Conservation (phyloP, 2,113 vertebrate species). For the Corythaixoides concolor region DNA sequence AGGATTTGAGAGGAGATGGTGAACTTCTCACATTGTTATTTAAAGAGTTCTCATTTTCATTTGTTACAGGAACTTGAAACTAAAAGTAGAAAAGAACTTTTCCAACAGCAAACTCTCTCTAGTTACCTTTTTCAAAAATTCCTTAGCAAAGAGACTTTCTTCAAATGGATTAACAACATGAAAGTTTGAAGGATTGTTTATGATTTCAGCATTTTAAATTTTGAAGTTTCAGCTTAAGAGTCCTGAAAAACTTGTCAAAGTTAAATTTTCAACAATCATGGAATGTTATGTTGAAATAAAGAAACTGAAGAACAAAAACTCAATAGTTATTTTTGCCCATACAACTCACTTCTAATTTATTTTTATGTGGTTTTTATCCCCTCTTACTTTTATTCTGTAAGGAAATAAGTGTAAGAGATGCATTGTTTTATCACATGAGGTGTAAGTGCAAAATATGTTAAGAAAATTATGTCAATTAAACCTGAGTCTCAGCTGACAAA, state of each 20-base stretch:
- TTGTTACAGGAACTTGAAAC: background rate
- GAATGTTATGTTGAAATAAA: background rate
- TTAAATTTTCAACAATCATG: background rate
- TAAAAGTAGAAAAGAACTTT: background rate
- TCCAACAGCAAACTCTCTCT: background rate
- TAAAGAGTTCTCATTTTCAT: background rate
- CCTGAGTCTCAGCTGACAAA: background rate
- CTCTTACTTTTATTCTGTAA: background rate
- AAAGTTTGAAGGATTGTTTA: background rate
- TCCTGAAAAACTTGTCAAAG: background rate
- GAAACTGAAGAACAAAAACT: background rate
- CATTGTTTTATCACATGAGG: background rate
- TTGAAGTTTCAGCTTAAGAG: background rate
- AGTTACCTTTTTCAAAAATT: background rate
- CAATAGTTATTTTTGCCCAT: background rate
- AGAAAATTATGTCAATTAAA: slow-evolving; percentile 14
- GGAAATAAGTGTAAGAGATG: background rate
- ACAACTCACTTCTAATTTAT: background rate
- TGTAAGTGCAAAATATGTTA: background rate
- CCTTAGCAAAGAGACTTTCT: background rate
- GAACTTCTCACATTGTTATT: background rate
- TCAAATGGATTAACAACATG: background rate
- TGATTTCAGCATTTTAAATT: background rate
- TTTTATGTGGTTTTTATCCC: background rate
- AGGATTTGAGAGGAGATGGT: background rate